phyloP scores from a whole-genome alignment of 2,797 vertebrate species.

The Anguilla obscura region DNA sequence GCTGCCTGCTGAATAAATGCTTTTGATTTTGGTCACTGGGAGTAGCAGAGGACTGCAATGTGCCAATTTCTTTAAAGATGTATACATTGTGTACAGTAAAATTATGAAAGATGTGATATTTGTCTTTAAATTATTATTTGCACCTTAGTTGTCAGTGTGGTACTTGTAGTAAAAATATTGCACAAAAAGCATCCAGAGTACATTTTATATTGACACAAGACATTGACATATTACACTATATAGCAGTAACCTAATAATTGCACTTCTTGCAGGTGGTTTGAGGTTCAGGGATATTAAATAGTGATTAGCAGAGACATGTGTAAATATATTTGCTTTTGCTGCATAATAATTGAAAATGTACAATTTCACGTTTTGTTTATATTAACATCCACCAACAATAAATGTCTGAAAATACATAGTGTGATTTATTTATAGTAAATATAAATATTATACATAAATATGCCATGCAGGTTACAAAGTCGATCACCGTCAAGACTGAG shows the following conservation, averaged over 20 bases:
- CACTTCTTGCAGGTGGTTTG: constrained; percentile 9
- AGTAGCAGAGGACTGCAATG: constrained; percentile 16
- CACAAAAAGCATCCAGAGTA: constrained; percentile 35
- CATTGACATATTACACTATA: constrained; percentile 3
- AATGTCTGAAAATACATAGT: constrained; percentile 24
- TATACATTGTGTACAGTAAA: constrained; percentile 40
- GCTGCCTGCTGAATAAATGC: constrained; percentile 31
- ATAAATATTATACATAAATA: background rate
- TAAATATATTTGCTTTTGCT: constrained; percentile 16
- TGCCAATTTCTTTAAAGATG: constrained; percentile 36
- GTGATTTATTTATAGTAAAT: background rate
- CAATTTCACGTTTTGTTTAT: constrained; percentile 14
- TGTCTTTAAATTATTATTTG: constrained; percentile 52
- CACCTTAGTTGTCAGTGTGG: constrained; percentile 38
- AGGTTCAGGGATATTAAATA: constrained; percentile 22
- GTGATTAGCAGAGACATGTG: background rate
- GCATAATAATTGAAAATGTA: constrained; percentile 15
- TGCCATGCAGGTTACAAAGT: background rate
- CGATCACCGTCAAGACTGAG: background rate
- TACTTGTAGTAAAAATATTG: constrained; percentile 30
- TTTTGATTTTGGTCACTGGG: constrained; percentile 21
- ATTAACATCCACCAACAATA: constrained; percentile 7
- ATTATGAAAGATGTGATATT: constrained; percentile 26
- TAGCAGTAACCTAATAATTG: constrained; percentile 7
- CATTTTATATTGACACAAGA: constrained; percentile 21